Percentiles rank a stretch among this genome's conserved stretches.
phyloP scores from a whole-genome alignment of 2,797 vertebrate species.

The Arrhamphus sclerolepis region DNA sequence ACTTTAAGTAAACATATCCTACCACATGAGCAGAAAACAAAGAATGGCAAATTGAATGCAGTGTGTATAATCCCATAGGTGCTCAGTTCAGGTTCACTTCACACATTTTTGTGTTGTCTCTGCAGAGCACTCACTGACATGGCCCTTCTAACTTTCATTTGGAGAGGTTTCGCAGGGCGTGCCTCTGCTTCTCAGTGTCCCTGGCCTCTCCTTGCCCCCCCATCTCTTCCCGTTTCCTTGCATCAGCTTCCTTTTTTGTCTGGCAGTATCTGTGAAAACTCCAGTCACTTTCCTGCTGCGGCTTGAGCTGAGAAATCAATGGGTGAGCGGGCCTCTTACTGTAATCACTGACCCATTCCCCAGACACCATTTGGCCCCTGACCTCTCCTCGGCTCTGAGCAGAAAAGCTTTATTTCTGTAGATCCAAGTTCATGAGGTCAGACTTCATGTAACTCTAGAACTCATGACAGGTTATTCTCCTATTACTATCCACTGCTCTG shows the following conservation, averaged over 20 bases:
- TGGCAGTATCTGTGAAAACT: constrained; percentile 55
- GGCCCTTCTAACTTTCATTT: constrained; percentile 61
- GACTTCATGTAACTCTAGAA: constrained; percentile 23
- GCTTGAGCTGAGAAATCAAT: constrained; percentile 75
- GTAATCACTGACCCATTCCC: constrained; percentile 84
- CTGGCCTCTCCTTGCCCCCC: constrained; percentile 78
- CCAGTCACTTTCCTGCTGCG: constrained; percentile 40
- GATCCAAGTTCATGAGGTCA: constrained; percentile 62
- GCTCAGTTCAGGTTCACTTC: constrained; percentile 58
- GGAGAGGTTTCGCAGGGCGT: constrained; percentile 53
- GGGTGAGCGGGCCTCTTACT: constrained; percentile 74
- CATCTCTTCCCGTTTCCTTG: constrained; percentile 67
- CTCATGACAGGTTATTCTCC: constrained; percentile 42
- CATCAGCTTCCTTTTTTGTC: constrained; percentile 75
- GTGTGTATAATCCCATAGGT: constrained; percentile 11
- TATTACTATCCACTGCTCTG: constrained; percentile 19
- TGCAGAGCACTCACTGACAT: constrained; percentile 56
- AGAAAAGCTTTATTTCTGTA: constrained; percentile 66
- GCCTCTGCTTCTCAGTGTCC: constrained; percentile 61
- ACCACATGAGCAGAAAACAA: constrained; percentile 1
- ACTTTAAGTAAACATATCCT: background rate
- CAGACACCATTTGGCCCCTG: constrained; percentile 75
- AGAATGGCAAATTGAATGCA: constrained; percentile 12
- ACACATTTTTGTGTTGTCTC: constrained; percentile 48
- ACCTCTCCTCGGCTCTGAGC: constrained; percentile 62